Evolutionary conservation across 2,797 vertebrate genomes (phyloP).

Genomic region (Sebastes hubbsi): DNA sequence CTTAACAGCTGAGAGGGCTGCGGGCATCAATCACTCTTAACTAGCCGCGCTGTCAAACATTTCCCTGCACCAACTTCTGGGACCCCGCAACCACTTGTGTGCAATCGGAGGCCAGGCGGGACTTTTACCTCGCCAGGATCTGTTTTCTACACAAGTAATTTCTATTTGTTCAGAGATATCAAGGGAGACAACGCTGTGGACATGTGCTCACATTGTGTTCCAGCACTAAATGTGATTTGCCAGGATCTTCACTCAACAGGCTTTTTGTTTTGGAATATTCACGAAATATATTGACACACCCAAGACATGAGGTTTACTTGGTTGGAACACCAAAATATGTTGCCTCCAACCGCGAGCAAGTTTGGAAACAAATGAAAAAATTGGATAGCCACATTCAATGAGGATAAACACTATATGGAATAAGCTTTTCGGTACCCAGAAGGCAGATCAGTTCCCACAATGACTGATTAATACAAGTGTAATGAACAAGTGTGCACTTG

Average conservation of each 20-base stretch:
- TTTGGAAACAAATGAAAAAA: background rate
- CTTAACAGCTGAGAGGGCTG: constrained; percentile 71
- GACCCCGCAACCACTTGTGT: constrained; percentile 7
- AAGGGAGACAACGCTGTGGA: background rate
- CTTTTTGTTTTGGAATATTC: background rate
- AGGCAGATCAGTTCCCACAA: background rate
- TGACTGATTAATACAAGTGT: background rate
- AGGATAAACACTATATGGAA: background rate
- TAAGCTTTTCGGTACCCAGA: background rate
- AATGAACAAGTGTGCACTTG: background rate
- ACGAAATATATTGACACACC: background rate
- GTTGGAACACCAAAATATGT: background rate
- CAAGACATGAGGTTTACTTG: background rate
- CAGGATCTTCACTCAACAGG: background rate
- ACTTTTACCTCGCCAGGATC: background rate
- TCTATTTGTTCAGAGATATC: background rate
- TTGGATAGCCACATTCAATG: background rate
- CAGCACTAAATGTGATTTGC: background rate
- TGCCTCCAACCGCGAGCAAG: background rate
- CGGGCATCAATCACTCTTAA: constrained; percentile 81
- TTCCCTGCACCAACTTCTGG: constrained; percentile 28
- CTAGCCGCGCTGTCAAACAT: constrained; percentile 65
- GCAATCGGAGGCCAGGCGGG: background rate
- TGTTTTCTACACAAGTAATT: background rate
- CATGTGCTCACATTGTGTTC: background rate